These are phyloP conservation scores for Aulostomus chinensis DNA, from an alignment of 2,797 vertebrate genomes.

Conservation along the genomic window DNA sequence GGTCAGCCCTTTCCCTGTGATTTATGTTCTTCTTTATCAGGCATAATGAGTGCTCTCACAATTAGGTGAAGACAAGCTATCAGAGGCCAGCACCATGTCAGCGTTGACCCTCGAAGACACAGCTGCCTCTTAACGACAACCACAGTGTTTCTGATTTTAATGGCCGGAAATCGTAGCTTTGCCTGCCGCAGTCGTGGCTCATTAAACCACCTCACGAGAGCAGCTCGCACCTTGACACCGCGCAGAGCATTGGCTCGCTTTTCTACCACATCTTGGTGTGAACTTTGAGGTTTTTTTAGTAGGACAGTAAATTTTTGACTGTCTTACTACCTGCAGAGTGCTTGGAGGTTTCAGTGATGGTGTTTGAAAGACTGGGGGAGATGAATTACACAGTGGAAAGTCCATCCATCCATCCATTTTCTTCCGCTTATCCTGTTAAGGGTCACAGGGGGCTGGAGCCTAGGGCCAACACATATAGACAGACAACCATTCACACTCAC, in stretches of 20 bases:
- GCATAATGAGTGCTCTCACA: constrained; percentile 79
- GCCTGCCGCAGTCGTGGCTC: constrained; percentile 45
- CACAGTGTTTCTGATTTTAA: constrained; percentile 64
- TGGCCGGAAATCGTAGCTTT: constrained; percentile 65
- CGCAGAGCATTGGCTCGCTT: constrained; percentile 1
- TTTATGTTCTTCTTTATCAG: constrained; percentile 81
- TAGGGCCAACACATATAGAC: too few relatives aligned
- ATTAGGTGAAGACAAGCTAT: constrained; percentile 75
- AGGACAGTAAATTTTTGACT: too few relatives aligned
- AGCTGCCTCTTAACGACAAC: constrained; percentile 72
- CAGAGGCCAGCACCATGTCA: constrained; percentile 53
- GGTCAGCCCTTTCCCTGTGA: constrained; percentile 74
- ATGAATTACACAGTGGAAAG: too few relatives aligned
- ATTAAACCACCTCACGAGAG: constrained; percentile 62
- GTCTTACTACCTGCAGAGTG: too few relatives aligned
- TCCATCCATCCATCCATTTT: too few relatives aligned
- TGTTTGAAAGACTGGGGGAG: too few relatives aligned
- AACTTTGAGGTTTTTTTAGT: constrained; percentile 70
- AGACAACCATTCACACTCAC: too few relatives aligned
- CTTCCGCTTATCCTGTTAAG: too few relatives aligned
- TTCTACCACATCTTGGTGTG: constrained; percentile 25
- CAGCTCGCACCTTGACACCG: constrained; percentile 52
- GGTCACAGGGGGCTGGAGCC: too few relatives aligned
- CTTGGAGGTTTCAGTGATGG: too few relatives aligned
- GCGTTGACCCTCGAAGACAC: constrained; percentile 62